These are phyloP conservation scores for Agelastica alni DNA, from an alignment of 2,888 invertebrate species.

Conservation along the genomic window DNA sequence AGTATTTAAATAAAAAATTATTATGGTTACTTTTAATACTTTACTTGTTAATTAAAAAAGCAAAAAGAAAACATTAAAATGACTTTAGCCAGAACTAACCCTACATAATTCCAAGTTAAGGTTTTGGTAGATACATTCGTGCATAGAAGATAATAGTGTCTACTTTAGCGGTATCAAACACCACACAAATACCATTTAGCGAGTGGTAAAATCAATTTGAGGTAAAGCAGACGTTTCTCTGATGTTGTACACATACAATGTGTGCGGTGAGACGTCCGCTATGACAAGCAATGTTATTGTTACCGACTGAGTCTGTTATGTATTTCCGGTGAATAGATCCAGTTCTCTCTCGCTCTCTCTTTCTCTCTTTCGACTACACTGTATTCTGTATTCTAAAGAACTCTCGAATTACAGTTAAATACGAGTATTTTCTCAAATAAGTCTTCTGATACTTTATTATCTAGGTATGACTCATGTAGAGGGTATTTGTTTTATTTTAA, in stretches of 20 bases:
- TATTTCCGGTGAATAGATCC: constrained; percentile 29
- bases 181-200: constrained; percentile 8
- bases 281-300: constrained; percentile 23
- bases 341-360: constrained; percentile 1
- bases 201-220: constrained; percentile 19
- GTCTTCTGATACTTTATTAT: constrained; percentile 33
- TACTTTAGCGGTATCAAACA: background rate
- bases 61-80: no score
- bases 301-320: constrained; percentile 17
- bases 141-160: background rate
- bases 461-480: no score
- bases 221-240: constrained; percentile 21
- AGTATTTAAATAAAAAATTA: no score
- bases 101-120: background rate
- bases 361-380: background rate
- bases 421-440: constrained; percentile 31
- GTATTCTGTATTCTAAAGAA: constrained; percentile 34
- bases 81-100: no score
- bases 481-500: no score
- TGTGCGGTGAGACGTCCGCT: constrained; percentile 24
- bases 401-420: constrained; percentile 35
- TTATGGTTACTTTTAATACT: no score
- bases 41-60: no score
- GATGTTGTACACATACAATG: constrained; percentile 15
- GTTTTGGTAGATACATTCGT: background rate